phyloP scores from a whole-genome alignment of 2,888 invertebrate genomes.

The Atethmia centrago region DNA sequence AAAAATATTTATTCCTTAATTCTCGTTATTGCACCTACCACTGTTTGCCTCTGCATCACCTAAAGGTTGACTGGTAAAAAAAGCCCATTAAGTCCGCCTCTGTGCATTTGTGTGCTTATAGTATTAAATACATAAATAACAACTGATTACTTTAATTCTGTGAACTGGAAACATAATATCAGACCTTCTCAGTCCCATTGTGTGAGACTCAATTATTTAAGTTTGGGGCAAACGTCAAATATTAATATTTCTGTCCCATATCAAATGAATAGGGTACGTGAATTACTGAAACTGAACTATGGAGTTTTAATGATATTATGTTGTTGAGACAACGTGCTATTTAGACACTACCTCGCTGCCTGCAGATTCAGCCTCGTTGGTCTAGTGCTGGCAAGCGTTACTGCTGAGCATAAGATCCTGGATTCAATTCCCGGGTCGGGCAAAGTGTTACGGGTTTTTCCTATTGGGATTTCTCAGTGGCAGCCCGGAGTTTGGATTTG shows the following conservation, averaged over 20 bases:
- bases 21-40: too few species aligned
- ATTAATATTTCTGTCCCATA: slow-evolving; percentile 27
- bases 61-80: too few species aligned
- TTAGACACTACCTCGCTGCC: background rate
- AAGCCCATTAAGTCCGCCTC: too few species aligned
- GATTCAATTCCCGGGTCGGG: background rate
- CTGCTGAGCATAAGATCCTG: background rate
- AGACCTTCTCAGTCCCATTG: slow-evolving; percentile 33
- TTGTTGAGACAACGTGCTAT: background rate
- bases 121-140: slow-evolving; percentile 6
- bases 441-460: background rate
- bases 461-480: background rate
- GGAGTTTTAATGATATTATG: background rate
- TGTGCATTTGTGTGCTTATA: too few species aligned
- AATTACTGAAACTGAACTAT: background rate
- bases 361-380: background rate
- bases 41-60: too few species aligned
- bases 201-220: slow-evolving; percentile 33
- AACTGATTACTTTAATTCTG: slow-evolving; percentile 36
- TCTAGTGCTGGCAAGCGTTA: background rate
- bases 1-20: too few species aligned
- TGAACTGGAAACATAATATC: slow-evolving; percentile 39
- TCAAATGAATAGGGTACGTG: slow-evolving; percentile 19
- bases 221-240: slow-evolving; percentile 31
- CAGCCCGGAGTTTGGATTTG: background rate